Conservation (phyloP, 2,797 vertebrate species). For the Falco biarmicus region DNA sequence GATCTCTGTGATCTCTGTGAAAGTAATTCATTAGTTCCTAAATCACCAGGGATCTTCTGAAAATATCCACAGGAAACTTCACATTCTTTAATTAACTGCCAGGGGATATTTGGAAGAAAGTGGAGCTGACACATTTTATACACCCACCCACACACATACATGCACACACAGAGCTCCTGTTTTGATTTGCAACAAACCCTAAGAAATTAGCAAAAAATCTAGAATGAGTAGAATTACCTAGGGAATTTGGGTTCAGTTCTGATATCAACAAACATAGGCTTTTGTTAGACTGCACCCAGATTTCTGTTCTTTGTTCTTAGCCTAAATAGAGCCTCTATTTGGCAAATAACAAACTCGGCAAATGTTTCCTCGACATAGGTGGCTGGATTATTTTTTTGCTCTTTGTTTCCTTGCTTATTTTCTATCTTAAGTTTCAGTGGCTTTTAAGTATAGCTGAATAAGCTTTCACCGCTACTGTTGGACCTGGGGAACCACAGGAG, state of each 20-base stretch:
- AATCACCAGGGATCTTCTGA: constrained; percentile 36
- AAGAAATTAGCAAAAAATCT: background rate
- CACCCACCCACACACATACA: background rate
- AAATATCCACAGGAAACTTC: constrained; percentile 8
- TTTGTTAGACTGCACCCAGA: background rate
- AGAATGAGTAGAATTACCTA: background rate
- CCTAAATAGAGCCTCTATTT: background rate
- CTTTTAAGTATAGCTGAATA: background rate
- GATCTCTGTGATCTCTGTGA: background rate
- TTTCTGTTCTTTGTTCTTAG: background rate
- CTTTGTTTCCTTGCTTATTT: background rate
- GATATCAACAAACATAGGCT: background rate
- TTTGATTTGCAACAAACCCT: background rate
- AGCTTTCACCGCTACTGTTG: background rate
- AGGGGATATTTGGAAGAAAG: constrained; percentile 10
- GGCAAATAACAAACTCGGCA: background rate
- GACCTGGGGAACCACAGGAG: background rate
- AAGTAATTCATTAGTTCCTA: background rate
- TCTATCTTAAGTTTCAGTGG: background rate
- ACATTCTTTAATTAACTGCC: constrained; percentile 25
- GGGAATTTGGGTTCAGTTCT: background rate
- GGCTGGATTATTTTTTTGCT: background rate
- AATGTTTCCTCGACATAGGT: background rate
- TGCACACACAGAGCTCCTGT: background rate
- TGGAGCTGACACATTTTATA: background rate